Evolutionary conservation across 2,113 vertebrate genomes (phyloP).

Genomic region (Diadophis punctatus): DNA sequence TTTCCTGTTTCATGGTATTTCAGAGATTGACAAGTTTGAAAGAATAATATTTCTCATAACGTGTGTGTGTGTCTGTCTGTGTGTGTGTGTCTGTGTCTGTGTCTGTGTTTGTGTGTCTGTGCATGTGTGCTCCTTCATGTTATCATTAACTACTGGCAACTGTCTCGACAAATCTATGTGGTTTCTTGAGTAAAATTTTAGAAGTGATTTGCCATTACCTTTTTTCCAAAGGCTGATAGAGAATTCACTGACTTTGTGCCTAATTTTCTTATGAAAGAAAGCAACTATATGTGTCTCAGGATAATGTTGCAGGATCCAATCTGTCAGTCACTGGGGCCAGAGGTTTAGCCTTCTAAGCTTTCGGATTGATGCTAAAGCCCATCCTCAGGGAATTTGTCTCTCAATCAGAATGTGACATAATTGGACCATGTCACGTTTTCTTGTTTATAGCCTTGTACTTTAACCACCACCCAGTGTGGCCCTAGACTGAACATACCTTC

Average conservation of each 20-base stretch:
- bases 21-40: background rate
- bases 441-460: background rate
- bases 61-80: background rate
- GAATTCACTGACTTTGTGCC: background rate
- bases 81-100: background rate
- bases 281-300: too few species aligned
- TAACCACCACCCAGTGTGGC: background rate
- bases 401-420: too few species aligned
- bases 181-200: background rate
- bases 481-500: background rate
- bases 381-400: too few species aligned
- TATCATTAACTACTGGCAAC: background rate
- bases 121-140: background rate
- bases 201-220: background rate
- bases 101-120: too few species aligned
- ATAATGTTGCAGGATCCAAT: too few species aligned
- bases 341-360: too few species aligned
- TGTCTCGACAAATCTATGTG: background rate
- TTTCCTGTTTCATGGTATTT: background rate
- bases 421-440: background rate
- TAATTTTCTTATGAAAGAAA: background rate
- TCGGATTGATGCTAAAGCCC: too few species aligned
- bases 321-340: too few species aligned
- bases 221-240: background rate
- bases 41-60: background rate